phyloP scores from a whole-genome alignment of 2,888 invertebrate species.

The Deroplatys truncata region DNA sequence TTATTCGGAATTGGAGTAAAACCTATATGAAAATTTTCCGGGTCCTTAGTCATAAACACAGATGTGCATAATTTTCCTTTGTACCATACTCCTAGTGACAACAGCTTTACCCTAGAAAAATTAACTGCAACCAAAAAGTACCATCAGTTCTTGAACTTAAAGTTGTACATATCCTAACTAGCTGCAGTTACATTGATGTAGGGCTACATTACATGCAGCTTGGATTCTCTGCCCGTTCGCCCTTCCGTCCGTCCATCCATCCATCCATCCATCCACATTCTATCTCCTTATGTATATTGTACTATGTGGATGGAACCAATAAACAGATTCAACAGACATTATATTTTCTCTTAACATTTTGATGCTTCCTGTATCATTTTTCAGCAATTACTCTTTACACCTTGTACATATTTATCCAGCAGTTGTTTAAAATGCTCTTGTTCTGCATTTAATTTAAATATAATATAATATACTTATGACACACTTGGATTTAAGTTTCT shows the following conservation, averaged over 20 bases:
- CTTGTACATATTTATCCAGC: neutral
- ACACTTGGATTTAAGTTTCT: neutral
- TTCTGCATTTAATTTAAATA: neutral
- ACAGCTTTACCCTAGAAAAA: neutral
- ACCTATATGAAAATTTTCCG: too few species aligned
- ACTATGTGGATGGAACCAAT: neutral
- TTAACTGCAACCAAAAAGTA: neutral
- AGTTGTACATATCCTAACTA: neutral
- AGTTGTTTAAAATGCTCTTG: neutral
- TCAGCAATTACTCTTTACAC: neutral
- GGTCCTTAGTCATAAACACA: too few species aligned
- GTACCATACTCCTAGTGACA: neutral
- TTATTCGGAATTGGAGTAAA: too few species aligned
- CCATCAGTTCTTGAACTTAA: neutral
- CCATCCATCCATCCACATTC: neutral
- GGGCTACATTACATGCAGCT: neutral
- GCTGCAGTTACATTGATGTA: neutral
- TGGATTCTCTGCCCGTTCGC: neutral
- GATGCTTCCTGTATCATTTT: neutral
- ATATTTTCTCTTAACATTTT: neutral
- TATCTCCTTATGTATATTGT: neutral
- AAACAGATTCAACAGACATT: neutral
- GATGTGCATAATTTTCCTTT: neutral
- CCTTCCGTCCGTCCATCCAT: neutral
- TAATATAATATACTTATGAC: neutral